Percentiles rank a stretch among this genome's conserved stretches.
Conservation (phyloP, 2,888 invertebrate genomes). For the Polydrusus cervinus region DNA sequence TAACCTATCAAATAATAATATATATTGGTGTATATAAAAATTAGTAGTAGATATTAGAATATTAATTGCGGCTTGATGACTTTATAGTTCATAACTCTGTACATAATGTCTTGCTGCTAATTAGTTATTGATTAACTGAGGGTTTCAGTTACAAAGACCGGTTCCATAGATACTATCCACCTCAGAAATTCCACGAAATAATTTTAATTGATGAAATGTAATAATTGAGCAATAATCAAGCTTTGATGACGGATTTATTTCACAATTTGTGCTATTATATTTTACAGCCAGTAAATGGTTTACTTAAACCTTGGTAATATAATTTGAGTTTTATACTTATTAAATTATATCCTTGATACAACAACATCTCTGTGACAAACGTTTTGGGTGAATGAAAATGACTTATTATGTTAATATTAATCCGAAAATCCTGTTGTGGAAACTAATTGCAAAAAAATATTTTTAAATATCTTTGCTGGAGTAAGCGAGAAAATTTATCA, state of each 20-base stretch:
- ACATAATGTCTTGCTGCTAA: background rate
- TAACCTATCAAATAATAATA: too few species aligned
- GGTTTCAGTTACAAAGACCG: background rate
- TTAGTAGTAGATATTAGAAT: slow-evolving; percentile 26
- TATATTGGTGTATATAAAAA: slow-evolving; percentile 31
- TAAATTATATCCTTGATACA: too few species aligned
- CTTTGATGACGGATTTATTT: background rate
- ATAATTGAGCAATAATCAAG: background rate
- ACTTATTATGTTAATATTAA: too few species aligned
- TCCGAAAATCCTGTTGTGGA: too few species aligned
- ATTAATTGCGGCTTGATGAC: background rate
- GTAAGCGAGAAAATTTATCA: too few species aligned
- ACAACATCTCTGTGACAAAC: too few species aligned
- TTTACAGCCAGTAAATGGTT: background rate
- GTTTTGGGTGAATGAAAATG: too few species aligned
- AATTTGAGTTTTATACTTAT: too few species aligned
- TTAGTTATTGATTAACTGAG: slow-evolving; percentile 1
- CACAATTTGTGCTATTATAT: slow-evolving; percentile 11
- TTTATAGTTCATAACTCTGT: background rate
- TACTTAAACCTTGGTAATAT: background rate
- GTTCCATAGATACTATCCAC: background rate
- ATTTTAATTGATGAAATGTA: background rate
- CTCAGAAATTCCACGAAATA: background rate
- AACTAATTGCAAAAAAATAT: too few species aligned
- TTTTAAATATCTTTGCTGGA: too few species aligned